Evolutionary conservation across 2,888 invertebrate genomes (phyloP).

Genomic region (Folsomia candida): DNA sequence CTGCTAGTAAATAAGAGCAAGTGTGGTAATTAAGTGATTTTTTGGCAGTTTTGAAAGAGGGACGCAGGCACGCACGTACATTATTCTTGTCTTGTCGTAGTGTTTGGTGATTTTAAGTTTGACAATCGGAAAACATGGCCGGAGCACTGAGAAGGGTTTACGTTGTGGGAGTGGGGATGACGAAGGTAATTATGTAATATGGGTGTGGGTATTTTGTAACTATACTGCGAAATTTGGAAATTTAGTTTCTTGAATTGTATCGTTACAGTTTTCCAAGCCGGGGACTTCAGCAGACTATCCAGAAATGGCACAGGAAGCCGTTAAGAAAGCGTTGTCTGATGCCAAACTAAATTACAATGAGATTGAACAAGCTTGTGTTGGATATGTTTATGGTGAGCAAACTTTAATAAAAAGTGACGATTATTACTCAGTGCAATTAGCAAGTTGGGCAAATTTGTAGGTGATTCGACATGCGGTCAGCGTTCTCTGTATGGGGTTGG

Average conservation of each 20-base stretch:
- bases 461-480: constrained; percentile 94
- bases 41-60: too few species aligned
- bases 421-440: constrained; percentile 3
- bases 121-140: constrained; percentile 20
- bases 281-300: constrained; percentile 86
- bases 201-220: constrained; percentile 29
- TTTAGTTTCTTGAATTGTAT: not conserved
- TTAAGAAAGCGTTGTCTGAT: constrained; percentile 80
- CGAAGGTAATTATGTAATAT: constrained; percentile 71
- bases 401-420: too few species aligned
- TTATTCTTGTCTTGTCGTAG: too few species aligned
- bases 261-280: constrained; percentile 82
- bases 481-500: constrained; percentile 90
- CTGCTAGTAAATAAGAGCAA: too few species aligned
- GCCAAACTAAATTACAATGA: constrained; percentile 71
- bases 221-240: not conserved
- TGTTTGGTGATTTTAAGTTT: not conserved
- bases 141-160: constrained; percentile 62
- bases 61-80: too few species aligned
- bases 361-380: constrained; percentile 85
- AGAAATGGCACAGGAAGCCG: constrained; percentile 89
- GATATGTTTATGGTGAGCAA: constrained; percentile 78
- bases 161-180: constrained; percentile 96
- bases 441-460: too few species aligned
- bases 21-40: too few species aligned